Conservation (phyloP, 2,888 invertebrate species). For the Cephus pygmeus region DNA sequence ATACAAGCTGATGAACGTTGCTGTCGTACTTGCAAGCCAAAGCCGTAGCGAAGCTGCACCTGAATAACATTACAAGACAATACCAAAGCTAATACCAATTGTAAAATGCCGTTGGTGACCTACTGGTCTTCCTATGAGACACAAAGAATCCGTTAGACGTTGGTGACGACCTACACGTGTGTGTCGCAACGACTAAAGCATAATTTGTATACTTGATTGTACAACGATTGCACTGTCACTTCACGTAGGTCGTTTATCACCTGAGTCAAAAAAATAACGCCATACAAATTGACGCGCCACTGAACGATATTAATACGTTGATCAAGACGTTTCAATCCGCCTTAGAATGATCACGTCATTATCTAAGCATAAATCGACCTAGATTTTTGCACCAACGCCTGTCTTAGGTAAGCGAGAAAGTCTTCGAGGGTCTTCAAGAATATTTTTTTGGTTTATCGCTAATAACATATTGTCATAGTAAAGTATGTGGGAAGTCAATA, state of each 20-base stretch:
- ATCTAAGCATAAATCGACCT: background rate
- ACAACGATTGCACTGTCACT: slow-evolving; percentile 25
- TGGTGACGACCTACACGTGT: slow-evolving; percentile 19
- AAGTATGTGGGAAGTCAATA: background rate
- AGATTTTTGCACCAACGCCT: background rate
- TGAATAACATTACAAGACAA: slow-evolving; percentile 45
- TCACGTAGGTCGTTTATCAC: slow-evolving; percentile 19
- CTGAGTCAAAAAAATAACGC: background rate
- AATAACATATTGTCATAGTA: background rate
- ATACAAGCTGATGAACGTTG: slow-evolving; percentile 71
- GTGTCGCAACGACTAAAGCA: slow-evolving; percentile 29
- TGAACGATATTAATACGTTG: background rate
- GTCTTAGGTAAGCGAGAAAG: background rate
- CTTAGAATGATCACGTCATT: background rate
- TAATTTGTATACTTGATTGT: slow-evolving; percentile 24
- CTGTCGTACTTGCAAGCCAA: slow-evolving; percentile 70
- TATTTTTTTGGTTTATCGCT: background rate
- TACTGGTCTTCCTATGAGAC: slow-evolving; percentile 12
- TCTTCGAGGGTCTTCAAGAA: background rate
- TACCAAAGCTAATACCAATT: slow-evolving; percentile 4
- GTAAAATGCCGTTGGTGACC: slow-evolving; percentile 11
- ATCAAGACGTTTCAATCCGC: background rate
- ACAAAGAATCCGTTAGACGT: slow-evolving; percentile 1
- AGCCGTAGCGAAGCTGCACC: slow-evolving; percentile 74
- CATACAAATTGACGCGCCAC: background rate